Base-by-base conservation (phyloP, 2,113 vertebrate genomes). In the Pagrus major region DNA sequence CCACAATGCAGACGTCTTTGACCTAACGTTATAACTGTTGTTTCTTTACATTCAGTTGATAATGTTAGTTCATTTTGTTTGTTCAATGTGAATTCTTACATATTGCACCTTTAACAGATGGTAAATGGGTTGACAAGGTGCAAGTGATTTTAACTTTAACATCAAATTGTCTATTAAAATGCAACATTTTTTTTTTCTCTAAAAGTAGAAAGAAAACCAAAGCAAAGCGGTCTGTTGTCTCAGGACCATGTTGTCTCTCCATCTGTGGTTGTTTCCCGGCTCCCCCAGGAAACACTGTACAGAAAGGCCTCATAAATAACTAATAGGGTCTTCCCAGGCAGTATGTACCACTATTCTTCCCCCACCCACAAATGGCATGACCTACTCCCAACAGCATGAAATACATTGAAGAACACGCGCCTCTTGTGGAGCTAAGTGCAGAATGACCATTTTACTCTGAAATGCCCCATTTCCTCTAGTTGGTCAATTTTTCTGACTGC, bases 251-350 rank as follows among this genome's bases (percentile, higher is more conserved):
- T 79, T 85, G 63, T 73, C 64, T 83, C 49, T 86, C 82, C 67
- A 80, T 89, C 87, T 82, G 76, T 76, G 76, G 69, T 51, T 41
- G 56, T 83, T 68, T 79, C 49, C 35, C 39, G 11, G 68, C 31
- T 85, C 71, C 65, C 77, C 79, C 80, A 81, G 80, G 76, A 85
- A 80, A 69, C 78, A 33, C 56, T 55, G 68, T 71, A 76, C 72
- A 86, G 83, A 84, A 77, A 84, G 61, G 55, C 61, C 46, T 88
- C 60, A 83, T 90, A 76, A 93, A 93, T 91, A 91, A 93, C 63
- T 74, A 49, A 92, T 81, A 21, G 41, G 52, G n/a, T 78, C 89
- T 84, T 73, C 69, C 69, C 71, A 82, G 83, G 89, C 85, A 80
- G 68, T 39, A 67, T 73, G 35, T 44, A 46, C 52, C 12, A 23